phyloP scores from a whole-genome alignment of 1,140 invertebrate genomes.

The Lepidurus arcticus region DNA sequence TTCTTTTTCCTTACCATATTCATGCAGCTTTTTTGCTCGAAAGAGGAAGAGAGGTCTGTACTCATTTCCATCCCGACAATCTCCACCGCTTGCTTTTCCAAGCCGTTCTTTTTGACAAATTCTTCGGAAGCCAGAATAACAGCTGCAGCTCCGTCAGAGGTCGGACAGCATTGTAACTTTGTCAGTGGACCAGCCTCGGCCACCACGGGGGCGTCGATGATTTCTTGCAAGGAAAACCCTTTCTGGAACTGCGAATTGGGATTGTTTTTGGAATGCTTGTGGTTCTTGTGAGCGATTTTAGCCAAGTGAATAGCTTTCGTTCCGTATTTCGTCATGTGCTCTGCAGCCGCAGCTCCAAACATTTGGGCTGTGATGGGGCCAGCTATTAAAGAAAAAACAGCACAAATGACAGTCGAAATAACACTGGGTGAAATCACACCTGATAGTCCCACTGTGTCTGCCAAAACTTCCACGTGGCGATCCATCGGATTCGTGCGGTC shows the following conservation, averaged over 20 bases:
- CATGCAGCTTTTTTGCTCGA: slow-evolving; percentile 75
- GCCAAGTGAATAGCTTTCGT: slow-evolving; percentile 88
- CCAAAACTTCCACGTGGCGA: slow-evolving; percentile 81
- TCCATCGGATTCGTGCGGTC: slow-evolving; percentile 93
- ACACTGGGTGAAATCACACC: slow-evolving; percentile 28
- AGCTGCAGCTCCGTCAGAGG: slow-evolving; percentile 91
- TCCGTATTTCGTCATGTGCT: slow-evolving; percentile 97
- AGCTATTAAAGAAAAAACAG: slow-evolving; percentile 50
- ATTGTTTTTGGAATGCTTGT: slow-evolving; percentile 93
- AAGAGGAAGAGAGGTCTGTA: slow-evolving; percentile 81
- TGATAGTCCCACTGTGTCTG: slow-evolving; percentile 60
- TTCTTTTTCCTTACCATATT: slow-evolving; percentile 60
- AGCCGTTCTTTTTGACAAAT: slow-evolving; percentile 74
- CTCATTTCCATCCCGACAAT: slow-evolving; percentile 94
- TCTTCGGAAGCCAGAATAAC: slow-evolving; percentile 84
- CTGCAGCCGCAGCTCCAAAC: slow-evolving; percentile 92
- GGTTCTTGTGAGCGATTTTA: slow-evolving; percentile 97
- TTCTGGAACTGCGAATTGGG: slow-evolving; percentile 90
- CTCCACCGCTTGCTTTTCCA: slow-evolving; percentile 83
- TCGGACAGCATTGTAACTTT: slow-evolving; percentile 94
- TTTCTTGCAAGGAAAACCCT: slow-evolving; percentile 82
- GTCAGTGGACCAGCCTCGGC: slow-evolving; percentile 72
- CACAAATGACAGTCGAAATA: neutral
- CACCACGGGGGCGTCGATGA: slow-evolving; percentile 74
- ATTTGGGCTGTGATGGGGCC: slow-evolving; percentile 88